Evolutionary conservation across 92 coral and sea anemone species (phyloP), one percentile per base, ranked within the genome.

Genomic region (Actinostola sp.): DNA sequence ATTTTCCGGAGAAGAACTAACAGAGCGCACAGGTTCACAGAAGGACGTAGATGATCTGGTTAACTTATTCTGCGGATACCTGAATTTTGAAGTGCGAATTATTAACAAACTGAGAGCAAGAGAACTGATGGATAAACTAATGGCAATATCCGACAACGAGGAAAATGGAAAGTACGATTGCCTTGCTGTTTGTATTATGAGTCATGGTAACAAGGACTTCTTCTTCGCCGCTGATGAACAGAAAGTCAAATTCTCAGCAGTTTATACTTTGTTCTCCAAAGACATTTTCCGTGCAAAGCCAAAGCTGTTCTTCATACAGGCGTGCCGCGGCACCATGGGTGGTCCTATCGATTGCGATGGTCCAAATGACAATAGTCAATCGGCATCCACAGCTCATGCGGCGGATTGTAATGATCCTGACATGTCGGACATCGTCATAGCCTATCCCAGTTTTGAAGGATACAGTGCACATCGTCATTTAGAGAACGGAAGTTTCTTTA

Each of bases 241-340:
- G 13, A 21, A 0, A 9, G 19, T 46, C 17, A 46, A 19, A 46
- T 0, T 68, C 17, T 13, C 1, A 16, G 1, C 8, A 21, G 49
- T 68, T 20, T 8, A 4, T n/a, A 8, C 38, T 0, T 2, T 32
- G 8, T 68, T 68, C 32, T 0, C 14, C 10, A 68, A 49, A 6
- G 19, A 20, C 5, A 11, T 13, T 13, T 32, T 68, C 38, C 11
- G 36, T 9, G 62, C 27, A 29, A 79, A 79, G 51, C 85, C 85
- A 34, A 79, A 79, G 56, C 33, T 79, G 29, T 79, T 79, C 56
- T 79, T 79, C n/a, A n/a, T n/a, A n/a, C n/a, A n/a, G n/a, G n/a
- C n/a, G n/a, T n/a, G n/a, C n/a, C 62, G 84, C 8, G 33, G 72
- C 5, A 25, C 6, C 17, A 65, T 3, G 36, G 25, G 20, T 13